These are phyloP conservation scores for Conomelus anceps DNA, from an alignment of 2,888 invertebrate species.

Conservation along the genomic window DNA sequence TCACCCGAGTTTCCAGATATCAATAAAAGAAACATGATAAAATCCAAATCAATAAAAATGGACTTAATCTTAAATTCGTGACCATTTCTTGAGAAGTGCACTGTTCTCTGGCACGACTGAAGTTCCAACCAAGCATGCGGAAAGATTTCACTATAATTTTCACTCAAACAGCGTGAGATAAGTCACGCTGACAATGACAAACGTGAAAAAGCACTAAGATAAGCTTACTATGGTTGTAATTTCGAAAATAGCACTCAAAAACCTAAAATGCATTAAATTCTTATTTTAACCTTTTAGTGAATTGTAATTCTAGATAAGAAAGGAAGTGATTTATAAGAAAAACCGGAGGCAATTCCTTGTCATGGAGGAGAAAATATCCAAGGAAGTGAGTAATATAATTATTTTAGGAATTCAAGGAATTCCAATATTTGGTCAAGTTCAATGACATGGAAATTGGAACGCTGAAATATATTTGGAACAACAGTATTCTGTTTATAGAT, in stretches of 20 bases:
- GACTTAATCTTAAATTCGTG: neutral
- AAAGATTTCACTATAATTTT: neutral
- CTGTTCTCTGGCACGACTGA: neutral
- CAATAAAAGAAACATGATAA: neutral
- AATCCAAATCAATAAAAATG: neutral
- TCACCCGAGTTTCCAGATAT: neutral
- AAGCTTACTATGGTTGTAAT: neutral
- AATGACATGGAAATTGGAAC: neutral
- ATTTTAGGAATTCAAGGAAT: neutral
- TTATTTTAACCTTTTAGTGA: neutral
- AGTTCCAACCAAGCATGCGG: neutral
- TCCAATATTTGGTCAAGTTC: neutral
- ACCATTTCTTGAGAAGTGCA: neutral
- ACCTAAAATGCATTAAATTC: neutral
- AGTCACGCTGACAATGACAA: neutral
- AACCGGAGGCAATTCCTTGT: neutral
- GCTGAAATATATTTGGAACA: neutral
- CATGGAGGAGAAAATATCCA: neutral
- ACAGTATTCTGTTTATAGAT: neutral
- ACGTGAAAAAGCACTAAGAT: neutral
- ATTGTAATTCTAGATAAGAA: neutral
- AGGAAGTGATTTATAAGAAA: neutral
- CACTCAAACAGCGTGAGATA: neutral
- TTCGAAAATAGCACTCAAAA: neutral
- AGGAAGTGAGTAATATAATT: neutral